These are phyloP conservation scores for Orthosia gothica DNA, from an alignment of 2,888 invertebrate species.

Conservation along the genomic window DNA sequence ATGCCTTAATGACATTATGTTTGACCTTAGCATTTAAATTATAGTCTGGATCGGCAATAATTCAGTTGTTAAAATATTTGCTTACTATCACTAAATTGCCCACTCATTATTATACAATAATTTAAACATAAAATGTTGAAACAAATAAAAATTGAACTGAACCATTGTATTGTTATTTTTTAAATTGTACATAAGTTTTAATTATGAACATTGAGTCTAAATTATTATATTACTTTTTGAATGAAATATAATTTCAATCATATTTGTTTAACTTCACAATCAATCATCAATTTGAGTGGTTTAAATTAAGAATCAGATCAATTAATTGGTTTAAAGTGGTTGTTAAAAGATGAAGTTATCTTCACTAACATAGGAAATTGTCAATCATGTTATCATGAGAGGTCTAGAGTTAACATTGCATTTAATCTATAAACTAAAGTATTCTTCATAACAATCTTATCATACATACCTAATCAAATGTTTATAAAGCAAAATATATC, in stretches of 20 bases:
- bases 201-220: conserved; percentile 20
- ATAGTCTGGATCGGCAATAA: not conserved
- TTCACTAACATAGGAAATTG: conserved; percentile 10
- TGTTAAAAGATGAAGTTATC: conserved; percentile 28
- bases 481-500: not conserved
- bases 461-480: not conserved
- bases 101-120: conserved; percentile 25
- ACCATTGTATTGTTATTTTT: conserved; percentile 54
- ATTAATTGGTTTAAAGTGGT: not conserved
- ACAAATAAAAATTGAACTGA: conserved; percentile 25
- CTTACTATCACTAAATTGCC: conserved; percentile 26
- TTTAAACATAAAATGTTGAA: conserved; percentile 18
- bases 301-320: conserved; percentile 25
- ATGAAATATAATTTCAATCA: conserved; percentile 1
- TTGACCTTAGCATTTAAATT: conserved; percentile 21
- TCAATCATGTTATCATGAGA: conserved; percentile 32
- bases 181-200: conserved; percentile 24
- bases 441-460: not conserved
- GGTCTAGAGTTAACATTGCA: conserved; percentile 19
- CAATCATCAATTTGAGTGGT: not conserved
- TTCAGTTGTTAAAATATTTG: conserved; percentile 7
- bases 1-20: conserved; percentile 27
- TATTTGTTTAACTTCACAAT: not conserved
- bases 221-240: not conserved
- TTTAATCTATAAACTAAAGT: not conserved